Base-by-base conservation (phyloP, 2,888 invertebrate species). In the Cloeon dipterum region DNA sequence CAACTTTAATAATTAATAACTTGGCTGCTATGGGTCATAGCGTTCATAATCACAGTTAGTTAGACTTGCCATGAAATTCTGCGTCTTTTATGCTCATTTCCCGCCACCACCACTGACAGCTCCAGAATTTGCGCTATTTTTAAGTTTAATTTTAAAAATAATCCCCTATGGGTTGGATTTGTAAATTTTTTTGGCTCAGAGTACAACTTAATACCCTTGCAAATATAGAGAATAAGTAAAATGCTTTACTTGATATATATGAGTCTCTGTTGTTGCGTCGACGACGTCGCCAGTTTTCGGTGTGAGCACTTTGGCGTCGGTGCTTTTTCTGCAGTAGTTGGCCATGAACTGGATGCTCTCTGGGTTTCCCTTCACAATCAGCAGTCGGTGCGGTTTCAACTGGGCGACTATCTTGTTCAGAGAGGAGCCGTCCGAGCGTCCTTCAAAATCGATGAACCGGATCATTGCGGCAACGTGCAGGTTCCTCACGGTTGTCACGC, bases 361-460 rank as follows among this genome's bases (percentile, higher is more conserved):
- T 11, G 62, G 56, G 1, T 67, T 62, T 3, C 86, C 88, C 43
- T 81, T 67, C 0, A 88, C 70, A 20, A 82, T 56, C 3, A 89
- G 73, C 34, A 91, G 63, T 39, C 86, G 70, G 34, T 83, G 61
- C 1, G 91, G 89, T 50, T 76, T 72, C 41, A 88, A 62, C 46
- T 74, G 76, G 19, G 76, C 67, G 4, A 93, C 61, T 34, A 93
- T 77, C 47, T 89, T 77, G 44, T 61, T 61, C 41, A 68, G 58
- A 7, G 66, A 65, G 42, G 68, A 67, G 7, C 66, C 66, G 46
- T 72, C 71, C 2, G 82, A 82, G 37, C 82, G 66, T 1, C 98
- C 98, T 53, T 99, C 96, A 53, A 98, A 83, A 59, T 98, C 98
- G 42, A 98, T 94, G 51, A 85, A 94, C 46, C 82, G 78, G 5